A percentile compares a stretch with the other conserved stretches of the same genome.
These are phyloP conservation scores for Dendrolimus kikuchii DNA, from an alignment of 1,140 invertebrate genomes.

Conservation along the genomic window DNA sequence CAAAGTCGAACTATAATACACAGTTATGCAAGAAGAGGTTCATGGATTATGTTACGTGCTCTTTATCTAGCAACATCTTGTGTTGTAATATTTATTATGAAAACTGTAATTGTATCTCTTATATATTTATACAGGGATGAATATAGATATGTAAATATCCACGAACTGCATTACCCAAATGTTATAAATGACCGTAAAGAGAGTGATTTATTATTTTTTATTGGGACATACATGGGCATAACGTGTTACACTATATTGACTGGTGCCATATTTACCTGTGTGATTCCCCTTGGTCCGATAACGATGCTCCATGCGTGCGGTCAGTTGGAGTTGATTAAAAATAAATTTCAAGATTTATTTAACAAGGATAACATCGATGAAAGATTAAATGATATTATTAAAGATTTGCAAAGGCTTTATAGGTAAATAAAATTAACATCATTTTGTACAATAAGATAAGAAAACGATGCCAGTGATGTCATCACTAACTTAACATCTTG, in stretches of 20 bases:
- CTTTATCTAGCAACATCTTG: too few relatives aligned
- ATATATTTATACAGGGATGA: conserved; percentile 19
- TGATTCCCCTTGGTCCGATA: conserved; percentile 28
- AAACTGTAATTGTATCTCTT: conserved; percentile 8
- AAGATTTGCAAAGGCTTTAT: conserved; percentile 18
- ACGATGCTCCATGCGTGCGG: conserved; percentile 40
- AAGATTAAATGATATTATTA: conserved; percentile 21
- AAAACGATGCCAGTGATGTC: too few relatives aligned
- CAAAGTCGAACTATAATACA: too few relatives aligned
- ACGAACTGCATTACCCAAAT: conserved; percentile 29
- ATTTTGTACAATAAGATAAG: too few relatives aligned
- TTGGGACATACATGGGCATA: conserved; percentile 10
- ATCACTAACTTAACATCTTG: too few relatives aligned
- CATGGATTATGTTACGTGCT: too few relatives aligned
- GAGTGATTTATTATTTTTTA: conserved; percentile 13
- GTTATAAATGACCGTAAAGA: conserved; percentile 20
- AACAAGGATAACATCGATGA: conserved; percentile 7
- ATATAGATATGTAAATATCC: conserved; percentile 26
- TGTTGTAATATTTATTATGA: too few relatives aligned
- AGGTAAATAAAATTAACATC: conserved; percentile 9
- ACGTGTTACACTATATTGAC: conserved; percentile 21
- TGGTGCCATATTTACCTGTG: conserved; percentile 19
- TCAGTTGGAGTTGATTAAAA: conserved; percentile 27
- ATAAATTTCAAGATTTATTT: conserved; percentile 20
- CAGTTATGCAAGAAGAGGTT: too few relatives aligned